Conservation (phyloP, 2,113 vertebrate species). For the Albula glossodonta region DNA sequence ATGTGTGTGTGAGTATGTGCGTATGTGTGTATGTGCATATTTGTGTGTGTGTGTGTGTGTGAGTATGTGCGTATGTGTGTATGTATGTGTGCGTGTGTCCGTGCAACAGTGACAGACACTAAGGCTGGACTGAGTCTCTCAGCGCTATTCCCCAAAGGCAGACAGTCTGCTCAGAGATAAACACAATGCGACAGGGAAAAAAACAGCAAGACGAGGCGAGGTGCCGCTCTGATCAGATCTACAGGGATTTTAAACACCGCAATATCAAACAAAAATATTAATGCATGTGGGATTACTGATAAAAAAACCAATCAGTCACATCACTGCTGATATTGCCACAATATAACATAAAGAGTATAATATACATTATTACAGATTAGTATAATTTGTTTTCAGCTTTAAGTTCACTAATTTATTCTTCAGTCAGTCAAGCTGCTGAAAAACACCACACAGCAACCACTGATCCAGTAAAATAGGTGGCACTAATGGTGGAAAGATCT, state of each 20-base stretch:
- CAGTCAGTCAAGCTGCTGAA: not conserved
- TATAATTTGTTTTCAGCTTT: too few relatives aligned
- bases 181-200: conserved; percentile 18
- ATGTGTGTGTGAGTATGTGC: too few relatives aligned
- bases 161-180: conserved; percentile 11
- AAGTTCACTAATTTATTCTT: not conserved
- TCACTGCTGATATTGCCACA: not conserved
- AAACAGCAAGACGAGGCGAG: not conserved
- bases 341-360: too few relatives aligned
- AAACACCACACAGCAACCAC: not conserved
- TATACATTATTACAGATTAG: too few relatives aligned
- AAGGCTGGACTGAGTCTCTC: conserved; percentile 39
- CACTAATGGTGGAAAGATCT: not conserved
- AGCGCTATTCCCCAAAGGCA: conserved; percentile 39
- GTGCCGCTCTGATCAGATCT: not conserved
- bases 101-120: conserved; percentile 32
- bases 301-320: not conserved
- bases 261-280: not conserved
- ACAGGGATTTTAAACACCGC: not conserved
- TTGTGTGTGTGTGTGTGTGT: too few relatives aligned
- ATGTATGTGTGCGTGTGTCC: not conserved
- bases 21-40: too few relatives aligned
- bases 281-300: not conserved
- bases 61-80: too few relatives aligned
- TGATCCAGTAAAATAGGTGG: not conserved